Percentiles rank a stretch among this genome's conserved stretches.
phyloP scores from a whole-genome alignment of 2,113 vertebrate genomes.

The Heloderma charlesbogerti region DNA sequence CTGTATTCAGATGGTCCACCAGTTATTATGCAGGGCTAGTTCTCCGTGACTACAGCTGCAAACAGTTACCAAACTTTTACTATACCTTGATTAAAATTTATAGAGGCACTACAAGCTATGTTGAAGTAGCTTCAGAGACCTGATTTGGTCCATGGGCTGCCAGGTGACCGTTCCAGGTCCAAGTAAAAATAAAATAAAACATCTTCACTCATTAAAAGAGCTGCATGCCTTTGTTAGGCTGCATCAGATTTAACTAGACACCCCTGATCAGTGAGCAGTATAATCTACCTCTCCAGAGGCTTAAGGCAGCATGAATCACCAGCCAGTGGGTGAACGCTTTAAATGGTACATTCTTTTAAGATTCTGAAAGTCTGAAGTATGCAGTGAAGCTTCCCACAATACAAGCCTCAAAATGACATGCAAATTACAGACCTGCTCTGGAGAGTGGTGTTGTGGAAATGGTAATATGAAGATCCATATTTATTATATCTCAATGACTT shows the following conservation, averaged over 20 bases:
- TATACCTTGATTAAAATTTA: neutral
- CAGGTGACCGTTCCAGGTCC: neutral
- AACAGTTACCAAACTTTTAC: neutral
- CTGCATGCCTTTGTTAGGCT: neutral
- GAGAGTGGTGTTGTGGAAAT: conserved; percentile 25
- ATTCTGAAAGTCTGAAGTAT: neutral
- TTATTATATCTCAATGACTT: conserved; percentile 22
- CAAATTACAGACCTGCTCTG: conserved; percentile 21
- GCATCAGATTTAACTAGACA: neutral
- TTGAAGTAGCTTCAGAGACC: neutral
- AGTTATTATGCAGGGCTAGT: neutral
- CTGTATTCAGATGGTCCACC: neutral
- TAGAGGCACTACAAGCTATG: neutral
- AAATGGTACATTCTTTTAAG: conserved; percentile 12
- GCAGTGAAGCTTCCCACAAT: neutral
- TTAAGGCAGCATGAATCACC: neutral
- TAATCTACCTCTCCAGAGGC: neutral
- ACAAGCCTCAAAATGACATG: conserved; percentile 15
- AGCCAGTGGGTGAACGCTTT: neutral
- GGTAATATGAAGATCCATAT: conserved; percentile 29
- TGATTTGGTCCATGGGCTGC: neutral
- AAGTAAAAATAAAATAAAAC: neutral
- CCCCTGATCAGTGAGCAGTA: neutral
- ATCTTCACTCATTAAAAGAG: neutral
- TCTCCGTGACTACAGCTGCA: neutral